These are phyloP conservation scores for Leptopilina syphax DNA, from an alignment of 2,888 invertebrate genomes.

Conservation along the genomic window DNA sequence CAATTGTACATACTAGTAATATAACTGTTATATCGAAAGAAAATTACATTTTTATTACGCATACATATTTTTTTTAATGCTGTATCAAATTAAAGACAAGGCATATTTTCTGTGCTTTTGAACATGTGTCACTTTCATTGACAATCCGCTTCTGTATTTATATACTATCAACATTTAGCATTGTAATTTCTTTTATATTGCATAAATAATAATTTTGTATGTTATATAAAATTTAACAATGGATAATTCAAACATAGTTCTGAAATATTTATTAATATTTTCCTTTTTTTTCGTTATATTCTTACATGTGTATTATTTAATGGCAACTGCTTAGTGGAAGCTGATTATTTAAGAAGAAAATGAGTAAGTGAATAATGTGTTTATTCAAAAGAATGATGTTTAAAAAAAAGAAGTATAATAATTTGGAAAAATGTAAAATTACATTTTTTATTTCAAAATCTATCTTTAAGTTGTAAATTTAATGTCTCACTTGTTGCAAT, in stretches of 20 bases:
- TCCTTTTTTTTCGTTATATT: conserved; percentile 52
- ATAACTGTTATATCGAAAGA: background rate
- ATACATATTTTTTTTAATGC: conserved; percentile 52
- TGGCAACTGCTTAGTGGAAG: conserved; percentile 46
- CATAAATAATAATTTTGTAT: conserved; percentile 60
- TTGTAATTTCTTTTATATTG: conserved; percentile 50
- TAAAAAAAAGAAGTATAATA: too few species aligned
- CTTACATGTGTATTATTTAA: conserved; percentile 44
- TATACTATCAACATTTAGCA: conserved; percentile 21
- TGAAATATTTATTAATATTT: conserved; percentile 56
- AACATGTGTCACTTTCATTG: background rate
- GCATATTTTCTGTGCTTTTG: conserved; percentile 60
- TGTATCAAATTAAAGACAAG: conserved; percentile 67
- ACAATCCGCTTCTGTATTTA: conserved; percentile 14
- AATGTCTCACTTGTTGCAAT: too few species aligned
- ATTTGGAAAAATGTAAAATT: too few species aligned
- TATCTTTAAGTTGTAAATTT: too few species aligned
- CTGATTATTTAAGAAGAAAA: background rate
- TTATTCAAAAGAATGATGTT: background rate
- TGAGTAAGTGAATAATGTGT: background rate
- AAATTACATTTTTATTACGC: conserved; percentile 12
- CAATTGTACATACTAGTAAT: conserved; percentile 9
- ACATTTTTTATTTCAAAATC: too few species aligned
- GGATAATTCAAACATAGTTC: conserved; percentile 61
- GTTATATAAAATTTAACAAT: conserved; percentile 67